These are phyloP conservation scores for Drosophila nigrodunni DNA, from an alignment of 1,140 invertebrate genomes.

Conservation along the genomic window DNA sequence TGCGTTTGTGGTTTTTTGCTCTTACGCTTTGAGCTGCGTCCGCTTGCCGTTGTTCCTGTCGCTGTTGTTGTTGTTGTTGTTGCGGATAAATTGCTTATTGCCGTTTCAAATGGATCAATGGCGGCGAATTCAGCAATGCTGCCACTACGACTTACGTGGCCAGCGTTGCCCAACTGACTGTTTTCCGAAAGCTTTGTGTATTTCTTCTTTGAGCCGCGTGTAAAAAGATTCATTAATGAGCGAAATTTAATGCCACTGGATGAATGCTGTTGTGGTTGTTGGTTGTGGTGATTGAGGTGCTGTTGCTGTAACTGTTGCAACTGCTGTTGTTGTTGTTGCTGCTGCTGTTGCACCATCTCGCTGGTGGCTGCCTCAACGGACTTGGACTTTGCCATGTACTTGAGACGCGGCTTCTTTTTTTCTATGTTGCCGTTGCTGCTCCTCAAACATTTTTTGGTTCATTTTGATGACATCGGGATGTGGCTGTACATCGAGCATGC, in stretches of 20 bases:
- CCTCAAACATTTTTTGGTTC: constrained; percentile 58
- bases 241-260: constrained; percentile 57
- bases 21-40: constrained; percentile 50
- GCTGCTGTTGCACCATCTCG: constrained; percentile 13
- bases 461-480: constrained; percentile 80
- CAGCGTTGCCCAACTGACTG: constrained; percentile 35
- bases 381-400: constrained; percentile 64
- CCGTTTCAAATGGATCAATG: constrained; percentile 65
- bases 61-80: constrained; percentile 3
- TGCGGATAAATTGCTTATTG: constrained; percentile 8
- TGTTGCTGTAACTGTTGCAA: constrained; percentile 17
- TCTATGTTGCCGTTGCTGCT: constrained; percentile 59
- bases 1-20: constrained; percentile 72
- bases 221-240: constrained; percentile 63
- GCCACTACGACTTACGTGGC: not conserved
- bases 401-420: constrained; percentile 51
- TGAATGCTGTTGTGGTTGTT: constrained; percentile 56
- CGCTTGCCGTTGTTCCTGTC: not conserved
- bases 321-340: constrained; percentile 27
- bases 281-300: constrained; percentile 13
- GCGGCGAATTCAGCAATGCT: constrained; percentile 52
- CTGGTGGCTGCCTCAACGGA: constrained; percentile 53
- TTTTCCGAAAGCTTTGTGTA: constrained; percentile 72
- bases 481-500: constrained; percentile 75
- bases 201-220: constrained; percentile 67